phyloP scores from a whole-genome alignment of 2,113 vertebrate genomes.

The Crotalus tigris region DNA sequence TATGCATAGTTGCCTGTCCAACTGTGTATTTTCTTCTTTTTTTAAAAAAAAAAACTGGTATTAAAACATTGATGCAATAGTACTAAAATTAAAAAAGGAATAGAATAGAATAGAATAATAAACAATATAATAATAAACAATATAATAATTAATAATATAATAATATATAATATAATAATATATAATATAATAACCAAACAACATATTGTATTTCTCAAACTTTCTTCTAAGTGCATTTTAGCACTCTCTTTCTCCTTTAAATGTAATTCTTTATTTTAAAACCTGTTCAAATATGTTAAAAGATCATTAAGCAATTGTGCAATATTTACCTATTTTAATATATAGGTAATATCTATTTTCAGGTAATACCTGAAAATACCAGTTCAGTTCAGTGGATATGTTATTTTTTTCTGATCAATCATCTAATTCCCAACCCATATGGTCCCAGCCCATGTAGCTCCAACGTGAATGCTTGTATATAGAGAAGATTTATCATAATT shows the following conservation, averaged over 20 bases:
- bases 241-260: not conserved
- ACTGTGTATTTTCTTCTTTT: not conserved
- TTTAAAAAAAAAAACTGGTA: not conserved
- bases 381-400: not conserved
- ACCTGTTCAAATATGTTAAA: not conserved
- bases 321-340: not conserved
- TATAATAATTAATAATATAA: too few species aligned
- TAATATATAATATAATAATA: too few species aligned
- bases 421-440: not conserved
- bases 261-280: not conserved
- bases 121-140: too few species aligned
- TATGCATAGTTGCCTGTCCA: not conserved
- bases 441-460: not conserved
- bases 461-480: not conserved
- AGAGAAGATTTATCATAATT: not conserved
- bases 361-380: not conserved
- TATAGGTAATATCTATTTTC: not conserved
- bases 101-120: too few species aligned
- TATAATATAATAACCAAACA: not conserved
- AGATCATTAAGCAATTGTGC: not conserved
- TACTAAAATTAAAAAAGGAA: not conserved
- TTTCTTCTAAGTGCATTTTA: not conserved
- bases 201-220: not conserved
- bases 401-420: not conserved
- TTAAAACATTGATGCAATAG: not conserved